phyloP scores from a whole-genome alignment of 2,888 invertebrate species.

The Antheraea yamamai region DNA sequence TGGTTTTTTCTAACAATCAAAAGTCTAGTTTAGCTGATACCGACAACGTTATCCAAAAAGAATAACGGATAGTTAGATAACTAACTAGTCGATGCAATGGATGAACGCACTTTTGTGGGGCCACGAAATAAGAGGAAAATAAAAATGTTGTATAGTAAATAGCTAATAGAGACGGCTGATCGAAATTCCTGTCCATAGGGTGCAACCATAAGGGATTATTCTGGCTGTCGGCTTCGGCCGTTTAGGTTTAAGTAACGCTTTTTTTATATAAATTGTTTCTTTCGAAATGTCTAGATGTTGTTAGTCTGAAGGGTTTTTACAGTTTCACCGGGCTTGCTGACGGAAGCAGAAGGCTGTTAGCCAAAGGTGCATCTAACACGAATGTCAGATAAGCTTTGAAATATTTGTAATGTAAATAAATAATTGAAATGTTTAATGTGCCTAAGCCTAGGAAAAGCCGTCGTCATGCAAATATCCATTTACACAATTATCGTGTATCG shows the following conservation, averaged over 20 bases:
- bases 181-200: background rate
- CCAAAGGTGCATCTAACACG: too few relatives aligned
- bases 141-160: background rate
- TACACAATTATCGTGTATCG: too few relatives aligned
- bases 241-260: background rate
- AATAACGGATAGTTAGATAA: constrained; percentile 34
- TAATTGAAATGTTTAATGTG: too few relatives aligned
- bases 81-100: constrained; percentile 31
- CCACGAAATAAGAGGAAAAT: constrained; percentile 28
- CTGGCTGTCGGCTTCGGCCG: background rate
- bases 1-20: constrained; percentile 1
- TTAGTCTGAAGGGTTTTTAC: too few relatives aligned
- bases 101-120: constrained; percentile 34
- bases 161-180: background rate
- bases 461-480: too few relatives aligned
- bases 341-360: too few relatives aligned
- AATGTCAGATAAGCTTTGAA: too few relatives aligned
- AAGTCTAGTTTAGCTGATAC: constrained; percentile 5
- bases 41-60: constrained; percentile 28
- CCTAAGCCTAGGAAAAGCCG: too few relatives aligned
- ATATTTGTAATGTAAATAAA: too few relatives aligned
- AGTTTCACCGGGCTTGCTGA: too few relatives aligned
- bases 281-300: too few relatives aligned
- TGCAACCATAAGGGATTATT: background rate
- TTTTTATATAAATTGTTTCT: background rate